phyloP scores from a whole-genome alignment of 2,888 invertebrate genomes.

The Aphodius granarius region DNA sequence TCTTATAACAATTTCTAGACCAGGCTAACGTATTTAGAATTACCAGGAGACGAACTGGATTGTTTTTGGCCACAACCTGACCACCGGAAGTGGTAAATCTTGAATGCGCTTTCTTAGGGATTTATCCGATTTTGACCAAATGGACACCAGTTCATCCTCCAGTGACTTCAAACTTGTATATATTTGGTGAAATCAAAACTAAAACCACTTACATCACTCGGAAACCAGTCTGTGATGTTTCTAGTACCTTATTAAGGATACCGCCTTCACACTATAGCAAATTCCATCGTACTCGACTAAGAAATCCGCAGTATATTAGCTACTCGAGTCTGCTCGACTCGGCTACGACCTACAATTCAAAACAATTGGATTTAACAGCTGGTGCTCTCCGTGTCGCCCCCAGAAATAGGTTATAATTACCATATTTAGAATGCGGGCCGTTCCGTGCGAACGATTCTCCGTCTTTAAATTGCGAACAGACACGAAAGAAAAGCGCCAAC shows the following conservation, averaged over 20 bases:
- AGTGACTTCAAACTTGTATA: no score
- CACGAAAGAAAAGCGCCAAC: background rate
- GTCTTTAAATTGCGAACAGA: background rate
- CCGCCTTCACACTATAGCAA: background rate
- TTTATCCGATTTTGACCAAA: no score
- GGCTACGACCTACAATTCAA: conserved; percentile 9
- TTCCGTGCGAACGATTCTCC: background rate
- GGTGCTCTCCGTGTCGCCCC: conserved; percentile 6
- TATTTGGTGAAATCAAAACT: no score
- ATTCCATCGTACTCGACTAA: background rate
- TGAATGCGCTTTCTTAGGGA: no score
- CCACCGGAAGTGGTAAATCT: no score
- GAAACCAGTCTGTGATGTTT: no score
- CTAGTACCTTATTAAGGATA: background rate
- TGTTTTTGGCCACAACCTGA: no score
- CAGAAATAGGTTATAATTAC: conserved; percentile 20
- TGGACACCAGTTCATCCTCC: no score
- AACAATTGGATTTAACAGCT: conserved; percentile 21
- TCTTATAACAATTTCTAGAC: no score
- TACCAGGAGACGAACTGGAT: no score
- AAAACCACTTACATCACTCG: no score
- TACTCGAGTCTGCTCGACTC: background rate
- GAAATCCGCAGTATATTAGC: background rate
- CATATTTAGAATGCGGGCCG: background rate
- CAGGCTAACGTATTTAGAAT: no score